These are phyloP conservation scores for Spisula solida DNA, from an alignment of 2,888 invertebrate species.

Conservation along the genomic window DNA sequence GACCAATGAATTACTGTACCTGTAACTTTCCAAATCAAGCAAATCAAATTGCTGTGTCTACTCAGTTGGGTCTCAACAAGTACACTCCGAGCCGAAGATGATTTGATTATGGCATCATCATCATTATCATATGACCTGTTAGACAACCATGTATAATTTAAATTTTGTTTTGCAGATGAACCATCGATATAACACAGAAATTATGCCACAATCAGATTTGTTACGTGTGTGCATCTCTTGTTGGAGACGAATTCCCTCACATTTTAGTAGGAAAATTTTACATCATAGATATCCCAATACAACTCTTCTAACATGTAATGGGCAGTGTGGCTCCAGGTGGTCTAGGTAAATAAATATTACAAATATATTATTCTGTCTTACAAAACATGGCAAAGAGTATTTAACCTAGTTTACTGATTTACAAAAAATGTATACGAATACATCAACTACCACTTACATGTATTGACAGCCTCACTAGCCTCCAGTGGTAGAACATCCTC, in stretches of 20 bases:
- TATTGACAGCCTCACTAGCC: too few species aligned
- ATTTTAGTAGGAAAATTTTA: constrained; percentile 49
- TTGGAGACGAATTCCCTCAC: constrained; percentile 69
- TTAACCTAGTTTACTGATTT: too few species aligned
- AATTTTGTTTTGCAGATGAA: constrained; percentile 54
- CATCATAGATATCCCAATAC: constrained; percentile 54
- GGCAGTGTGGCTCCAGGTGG: constrained; percentile 72
- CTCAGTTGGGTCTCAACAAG: too few species aligned
- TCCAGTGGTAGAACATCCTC: too few species aligned
- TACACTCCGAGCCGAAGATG: too few species aligned
- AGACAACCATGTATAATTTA: neutral
- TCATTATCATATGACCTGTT: neutral
- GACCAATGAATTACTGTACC: too few species aligned
- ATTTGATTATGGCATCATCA: neutral
- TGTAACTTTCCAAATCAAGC: too few species aligned
- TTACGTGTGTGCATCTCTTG: constrained; percentile 73
- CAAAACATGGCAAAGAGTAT: too few species aligned
- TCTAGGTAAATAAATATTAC: constrained; percentile 40
- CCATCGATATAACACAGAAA: constrained; percentile 66
- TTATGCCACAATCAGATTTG: constrained; percentile 64
- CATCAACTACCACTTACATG: too few species aligned
- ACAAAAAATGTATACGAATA: too few species aligned
- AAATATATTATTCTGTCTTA: too few species aligned
- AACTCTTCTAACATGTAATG: constrained; percentile 60
- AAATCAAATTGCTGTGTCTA: too few species aligned